Evolutionary conservation across 2,888 invertebrate species (phyloP).

Genomic region (Hydraecia micacea): DNA sequence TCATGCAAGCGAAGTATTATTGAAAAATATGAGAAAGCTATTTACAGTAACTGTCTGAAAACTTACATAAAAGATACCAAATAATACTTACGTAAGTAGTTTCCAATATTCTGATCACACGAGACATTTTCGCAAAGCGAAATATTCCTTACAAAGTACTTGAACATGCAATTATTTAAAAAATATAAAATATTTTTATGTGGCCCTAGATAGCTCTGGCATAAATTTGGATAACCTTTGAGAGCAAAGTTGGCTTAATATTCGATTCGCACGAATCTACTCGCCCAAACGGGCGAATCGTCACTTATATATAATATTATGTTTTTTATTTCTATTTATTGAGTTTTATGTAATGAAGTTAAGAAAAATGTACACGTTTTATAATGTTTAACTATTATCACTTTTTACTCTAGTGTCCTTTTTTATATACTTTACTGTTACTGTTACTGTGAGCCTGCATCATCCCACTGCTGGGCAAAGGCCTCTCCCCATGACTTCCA

Average conservation of each 20-base stretch:
- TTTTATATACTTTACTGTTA: too few species aligned
- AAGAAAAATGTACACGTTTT: too few species aligned
- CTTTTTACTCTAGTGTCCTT: too few species aligned
- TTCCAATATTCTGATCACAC: slow-evolving; percentile 31
- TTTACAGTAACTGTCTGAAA: slow-evolving; percentile 12
- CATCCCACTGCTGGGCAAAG: too few species aligned
- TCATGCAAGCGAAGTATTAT: background rate
- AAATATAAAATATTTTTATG: slow-evolving; percentile 40
- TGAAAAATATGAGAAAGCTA: slow-evolving; percentile 25
- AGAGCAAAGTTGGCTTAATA: slow-evolving; percentile 20
- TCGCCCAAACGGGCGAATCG: too few species aligned
- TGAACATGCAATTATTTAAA: slow-evolving; percentile 40
- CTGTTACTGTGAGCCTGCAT: too few species aligned
- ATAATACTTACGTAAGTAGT: slow-evolving; percentile 11
- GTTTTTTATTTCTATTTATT: too few species aligned
- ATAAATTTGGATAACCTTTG: slow-evolving; percentile 40
- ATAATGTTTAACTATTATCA: too few species aligned
- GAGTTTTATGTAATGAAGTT: too few species aligned
- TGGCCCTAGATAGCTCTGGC: slow-evolving; percentile 23
- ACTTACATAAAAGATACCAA: background rate
- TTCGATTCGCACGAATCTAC: too few species aligned
- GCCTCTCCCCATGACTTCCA: too few species aligned
- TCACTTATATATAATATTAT: too few species aligned
- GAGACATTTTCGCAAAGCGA: slow-evolving; percentile 15
- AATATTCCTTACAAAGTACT: slow-evolving; percentile 16